Evolutionary conservation across 2,113 vertebrate genomes (phyloP), one percentile per base, ranked within the genome.

Genomic region (Cygnus buccinator): DNA sequence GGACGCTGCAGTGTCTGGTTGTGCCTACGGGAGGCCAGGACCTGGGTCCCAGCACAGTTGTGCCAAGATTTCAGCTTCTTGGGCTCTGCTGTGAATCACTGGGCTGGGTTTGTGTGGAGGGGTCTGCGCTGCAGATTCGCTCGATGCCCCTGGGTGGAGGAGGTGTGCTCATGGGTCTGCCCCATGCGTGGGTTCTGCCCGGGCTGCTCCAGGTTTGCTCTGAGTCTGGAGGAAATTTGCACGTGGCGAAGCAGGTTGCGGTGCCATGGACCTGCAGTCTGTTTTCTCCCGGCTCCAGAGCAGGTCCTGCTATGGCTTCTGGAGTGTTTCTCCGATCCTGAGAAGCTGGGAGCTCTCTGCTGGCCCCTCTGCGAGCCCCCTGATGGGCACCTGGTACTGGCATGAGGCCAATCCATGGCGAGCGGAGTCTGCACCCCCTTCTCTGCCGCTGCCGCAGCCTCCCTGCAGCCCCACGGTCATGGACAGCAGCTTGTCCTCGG

Each of bases 41-140:
- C 52, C 48, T 0, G 7, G 13, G 58, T 37, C 26, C 71, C 37
- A 28, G 13, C 19, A 55, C 7, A 16, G 39, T 5, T 1, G 20
- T 46, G 54, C 48, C 0, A 0, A 73, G 71, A 67, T 11, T 65
- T 78, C 0, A 0, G 8, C 2, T 1, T 48, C 31, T 52, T 0
- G 0, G 62, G 48, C 59, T 82, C 48, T 1, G 0, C 57, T 26
- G 9, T 4, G 43, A 44, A 52, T 5, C 0, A 1, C 28, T 4
- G 10, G 48, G 6, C 28, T 46, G 82, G 8, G 21, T 73, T 84
- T 86, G 41, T 58, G 62, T 67, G 54, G 54, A 52, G n/a, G 11
- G 28, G 50, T 67, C 65, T 8, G 17, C 71, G 61, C 80, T 71
- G 37, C 0, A 2, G 31, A 25, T 65, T 63, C 12, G 3, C 46